These are phyloP conservation scores for Phasianus colchicus DNA, from an alignment of 2,113 vertebrate species.

Conservation along the genomic window DNA sequence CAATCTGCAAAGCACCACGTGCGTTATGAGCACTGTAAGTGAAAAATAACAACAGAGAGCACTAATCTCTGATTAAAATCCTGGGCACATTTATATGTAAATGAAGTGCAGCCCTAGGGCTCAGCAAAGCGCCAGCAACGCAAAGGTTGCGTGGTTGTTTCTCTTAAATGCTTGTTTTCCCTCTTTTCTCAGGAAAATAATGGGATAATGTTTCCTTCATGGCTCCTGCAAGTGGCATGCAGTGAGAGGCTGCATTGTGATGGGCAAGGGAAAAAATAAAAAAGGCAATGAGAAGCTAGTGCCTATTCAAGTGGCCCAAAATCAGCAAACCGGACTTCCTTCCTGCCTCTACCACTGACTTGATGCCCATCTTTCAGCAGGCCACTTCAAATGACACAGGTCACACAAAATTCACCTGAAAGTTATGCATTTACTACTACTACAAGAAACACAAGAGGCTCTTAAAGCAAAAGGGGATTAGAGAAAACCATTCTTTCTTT, in stretches of 20 bases:
- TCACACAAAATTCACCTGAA: constrained; percentile 1
- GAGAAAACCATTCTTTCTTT: constrained; percentile 12
- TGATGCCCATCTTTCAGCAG: not conserved
- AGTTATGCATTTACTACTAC: not conserved
- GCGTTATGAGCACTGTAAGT: not conserved
- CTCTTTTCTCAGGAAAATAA: constrained; percentile 36
- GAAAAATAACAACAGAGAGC: constrained; percentile 40
- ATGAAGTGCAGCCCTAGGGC: constrained; percentile 29
- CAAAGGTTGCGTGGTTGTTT: not conserved
- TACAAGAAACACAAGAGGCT: not conserved
- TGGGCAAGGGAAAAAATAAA: not conserved
- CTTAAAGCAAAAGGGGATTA: not conserved
- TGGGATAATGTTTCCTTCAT: not conserved
- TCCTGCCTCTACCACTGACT: not conserved
- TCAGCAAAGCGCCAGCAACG: not conserved
- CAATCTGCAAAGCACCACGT: not conserved
- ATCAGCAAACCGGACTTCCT: rapidly evolving
- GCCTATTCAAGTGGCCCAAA: not conserved
- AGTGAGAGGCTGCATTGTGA: not conserved
- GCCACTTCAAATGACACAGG: not conserved
- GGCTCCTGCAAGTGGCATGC: not conserved
- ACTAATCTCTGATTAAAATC: constrained; percentile 48
- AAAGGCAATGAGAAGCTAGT: not conserved
- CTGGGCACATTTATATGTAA: constrained; percentile 45
- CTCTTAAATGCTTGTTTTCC: constrained; percentile 30